phyloP scores from a whole-genome alignment of 2,888 invertebrate species.

The Polietes domitor region DNA sequence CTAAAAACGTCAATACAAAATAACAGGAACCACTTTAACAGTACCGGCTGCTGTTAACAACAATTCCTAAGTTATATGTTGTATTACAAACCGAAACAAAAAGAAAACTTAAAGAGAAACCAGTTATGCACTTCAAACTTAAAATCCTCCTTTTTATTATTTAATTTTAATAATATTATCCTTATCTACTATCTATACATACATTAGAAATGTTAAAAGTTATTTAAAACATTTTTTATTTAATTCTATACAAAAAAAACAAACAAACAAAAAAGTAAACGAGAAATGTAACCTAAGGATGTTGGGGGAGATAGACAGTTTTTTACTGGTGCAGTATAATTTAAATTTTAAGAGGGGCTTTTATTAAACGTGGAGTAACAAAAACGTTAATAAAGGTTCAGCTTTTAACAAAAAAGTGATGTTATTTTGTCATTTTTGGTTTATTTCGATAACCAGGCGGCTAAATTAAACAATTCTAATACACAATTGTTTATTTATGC shows the following conservation, averaged over 20 bases:
- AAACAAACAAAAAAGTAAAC: neutral
- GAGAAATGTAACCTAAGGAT: neutral
- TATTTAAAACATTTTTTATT: slow-evolving; percentile 7
- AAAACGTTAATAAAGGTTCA: too few relatives aligned
- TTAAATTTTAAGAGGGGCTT: too few relatives aligned
- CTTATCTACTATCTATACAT: slow-evolving; percentile 37
- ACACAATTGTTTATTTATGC: too few relatives aligned
- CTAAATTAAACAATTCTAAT: too few relatives aligned
- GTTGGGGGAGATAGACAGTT: neutral
- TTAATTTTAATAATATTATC: slow-evolving; percentile 9
- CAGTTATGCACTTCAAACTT: slow-evolving; percentile 64
- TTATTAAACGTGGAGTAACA: too few relatives aligned
- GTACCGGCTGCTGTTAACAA: slow-evolving; percentile 59
- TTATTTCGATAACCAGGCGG: too few relatives aligned
- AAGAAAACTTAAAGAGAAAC: slow-evolving; percentile 44
- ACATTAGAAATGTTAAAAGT: slow-evolving; percentile 4
- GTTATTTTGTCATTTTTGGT: too few relatives aligned
- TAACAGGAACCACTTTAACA: slow-evolving; percentile 71
- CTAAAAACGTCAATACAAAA: slow-evolving; percentile 65
- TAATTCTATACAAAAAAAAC: neutral
- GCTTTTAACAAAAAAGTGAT: too few relatives aligned
- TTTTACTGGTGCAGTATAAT: too few relatives aligned
- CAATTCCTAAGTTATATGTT: slow-evolving; percentile 48
- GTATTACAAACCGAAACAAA: slow-evolving; percentile 38
- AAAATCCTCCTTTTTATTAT: slow-evolving; percentile 27